These are phyloP conservation scores for Erythrocercus mccallii DNA, from an alignment of 2,113 vertebrate genomes.

Conservation along the genomic window DNA sequence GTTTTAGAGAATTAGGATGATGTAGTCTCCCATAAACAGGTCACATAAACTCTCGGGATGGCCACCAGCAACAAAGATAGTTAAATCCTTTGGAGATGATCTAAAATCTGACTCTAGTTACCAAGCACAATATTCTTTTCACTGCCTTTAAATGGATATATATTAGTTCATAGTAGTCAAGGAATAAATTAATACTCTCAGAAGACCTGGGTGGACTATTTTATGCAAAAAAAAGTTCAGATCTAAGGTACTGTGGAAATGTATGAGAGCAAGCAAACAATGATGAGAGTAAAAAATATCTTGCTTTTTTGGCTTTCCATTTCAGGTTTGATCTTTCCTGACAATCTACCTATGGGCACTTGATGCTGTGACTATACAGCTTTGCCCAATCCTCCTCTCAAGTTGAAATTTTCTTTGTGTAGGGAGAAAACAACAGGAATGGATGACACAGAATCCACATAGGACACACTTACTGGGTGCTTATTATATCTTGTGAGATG, in stretches of 20 bases:
- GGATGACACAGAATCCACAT: background rate
- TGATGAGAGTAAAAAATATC: background rate
- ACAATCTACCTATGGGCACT: background rate
- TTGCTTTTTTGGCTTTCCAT: background rate
- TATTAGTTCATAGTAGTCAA: background rate
- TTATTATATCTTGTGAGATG: background rate
- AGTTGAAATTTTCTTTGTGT: background rate
- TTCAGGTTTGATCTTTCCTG: background rate
- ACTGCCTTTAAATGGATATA: background rate
- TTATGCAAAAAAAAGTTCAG: background rate
- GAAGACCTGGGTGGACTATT: background rate
- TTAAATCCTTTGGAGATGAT: background rate
- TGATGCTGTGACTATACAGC: background rate
- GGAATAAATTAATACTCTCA: background rate
- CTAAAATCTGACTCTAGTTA: background rate
- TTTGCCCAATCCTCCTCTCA: background rate
- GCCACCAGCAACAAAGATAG: background rate
- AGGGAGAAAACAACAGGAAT: background rate
- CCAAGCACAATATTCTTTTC: background rate
- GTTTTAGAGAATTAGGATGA: background rate
- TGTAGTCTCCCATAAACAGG: background rate
- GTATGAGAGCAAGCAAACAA: background rate
- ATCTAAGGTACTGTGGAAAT: background rate
- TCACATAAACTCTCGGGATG: background rate
- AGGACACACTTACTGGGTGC: background rate